These are phyloP conservation scores for Pseudonaja textilis DNA, from an alignment of 2,113 vertebrate species.

Conservation along the genomic window DNA sequence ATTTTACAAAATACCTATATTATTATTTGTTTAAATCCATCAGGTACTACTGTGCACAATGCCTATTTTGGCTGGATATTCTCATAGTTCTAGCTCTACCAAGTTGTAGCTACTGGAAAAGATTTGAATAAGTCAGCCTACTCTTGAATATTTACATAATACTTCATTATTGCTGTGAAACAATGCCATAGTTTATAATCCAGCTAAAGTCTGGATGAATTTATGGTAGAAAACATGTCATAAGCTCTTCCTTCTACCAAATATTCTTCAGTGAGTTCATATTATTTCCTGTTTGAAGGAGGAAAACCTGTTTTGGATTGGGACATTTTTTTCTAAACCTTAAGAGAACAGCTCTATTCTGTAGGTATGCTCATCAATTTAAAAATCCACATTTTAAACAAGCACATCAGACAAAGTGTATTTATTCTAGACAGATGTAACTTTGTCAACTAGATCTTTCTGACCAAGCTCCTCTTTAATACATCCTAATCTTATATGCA, in stretches of 20 bases:
- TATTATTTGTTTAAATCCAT: neutral
- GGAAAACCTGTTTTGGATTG: neutral
- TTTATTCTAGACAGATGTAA: neutral
- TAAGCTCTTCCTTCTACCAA: neutral
- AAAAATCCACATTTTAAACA: neutral
- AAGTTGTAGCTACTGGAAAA: neutral
- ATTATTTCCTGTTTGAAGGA: neutral
- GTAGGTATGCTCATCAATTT: neutral
- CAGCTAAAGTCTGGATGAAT: neutral
- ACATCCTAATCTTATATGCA: constrained; percentile 33
- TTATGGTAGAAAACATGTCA: neutral
- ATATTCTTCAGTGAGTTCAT: neutral
- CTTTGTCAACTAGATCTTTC: neutral
- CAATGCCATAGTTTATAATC: neutral
- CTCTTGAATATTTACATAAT: neutral
- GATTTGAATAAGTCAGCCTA: neutral
- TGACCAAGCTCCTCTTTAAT: neutral
- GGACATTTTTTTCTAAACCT: neutral
- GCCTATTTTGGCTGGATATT: neutral
- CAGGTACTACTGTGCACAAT: neutral
- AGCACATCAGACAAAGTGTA: neutral
- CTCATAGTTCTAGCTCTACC: neutral
- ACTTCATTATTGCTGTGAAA: neutral
- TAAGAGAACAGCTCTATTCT: neutral
- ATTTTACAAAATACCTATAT: neutral